Conservation (phyloP, 2,113 vertebrate species). For the Myxocyprinus asiaticus region DNA sequence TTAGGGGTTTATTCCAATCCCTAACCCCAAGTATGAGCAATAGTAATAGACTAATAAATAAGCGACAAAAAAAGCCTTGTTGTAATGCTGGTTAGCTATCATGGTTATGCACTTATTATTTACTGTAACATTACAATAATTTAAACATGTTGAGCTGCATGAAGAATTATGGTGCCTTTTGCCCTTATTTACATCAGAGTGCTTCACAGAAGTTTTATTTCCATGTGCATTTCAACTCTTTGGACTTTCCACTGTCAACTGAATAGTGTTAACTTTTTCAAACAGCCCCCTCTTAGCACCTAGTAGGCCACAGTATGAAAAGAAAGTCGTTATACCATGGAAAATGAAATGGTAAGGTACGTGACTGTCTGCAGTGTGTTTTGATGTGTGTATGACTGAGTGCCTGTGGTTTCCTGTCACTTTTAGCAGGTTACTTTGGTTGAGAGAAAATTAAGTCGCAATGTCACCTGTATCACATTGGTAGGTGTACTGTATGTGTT, state of each 20-base stretch:
- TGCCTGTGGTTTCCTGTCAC: slow-evolving; percentile 32
- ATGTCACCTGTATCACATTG: slow-evolving; percentile 5
- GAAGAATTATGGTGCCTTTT: no score
- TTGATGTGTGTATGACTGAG: not conserved
- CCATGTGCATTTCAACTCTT: not conserved
- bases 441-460: slow-evolving; percentile 4
- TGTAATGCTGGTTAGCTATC: no score
- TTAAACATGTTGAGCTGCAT: no score
- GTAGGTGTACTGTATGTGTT: not conserved
- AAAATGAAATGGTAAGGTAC: slow-evolving; percentile 37
- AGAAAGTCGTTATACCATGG: slow-evolving; percentile 41
- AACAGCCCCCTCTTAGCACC: slow-evolving; percentile 7
- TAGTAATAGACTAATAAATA: no score
- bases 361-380: slow-evolving; percentile 3
- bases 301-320: slow-evolving; percentile 1
- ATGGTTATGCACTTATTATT: no score
- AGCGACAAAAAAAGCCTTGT: no score
- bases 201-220: not conserved
- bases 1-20: no score
- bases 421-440: not conserved
- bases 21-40: no score
- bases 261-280: not conserved
- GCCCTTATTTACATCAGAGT: not conserved
- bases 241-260: slow-evolving; percentile 34
- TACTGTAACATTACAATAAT: no score